These are phyloP conservation scores for Tortrix viridana DNA, from an alignment of 2,888 invertebrate species.

Conservation along the genomic window DNA sequence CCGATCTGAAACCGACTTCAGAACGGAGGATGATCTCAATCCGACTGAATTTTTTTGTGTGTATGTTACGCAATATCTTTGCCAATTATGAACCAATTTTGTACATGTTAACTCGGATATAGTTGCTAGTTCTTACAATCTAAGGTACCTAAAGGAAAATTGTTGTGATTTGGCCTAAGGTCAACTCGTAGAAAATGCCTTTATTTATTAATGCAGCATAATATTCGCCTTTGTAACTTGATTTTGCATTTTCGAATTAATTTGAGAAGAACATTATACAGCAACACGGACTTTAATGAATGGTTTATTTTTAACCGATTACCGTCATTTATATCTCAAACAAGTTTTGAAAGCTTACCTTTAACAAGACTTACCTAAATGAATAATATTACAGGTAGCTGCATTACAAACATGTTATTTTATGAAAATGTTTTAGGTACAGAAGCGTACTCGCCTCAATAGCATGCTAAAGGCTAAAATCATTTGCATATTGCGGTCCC, in stretches of 20 bases:
- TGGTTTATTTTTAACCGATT: neutral
- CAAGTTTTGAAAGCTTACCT: neutral
- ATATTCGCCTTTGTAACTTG: no score
- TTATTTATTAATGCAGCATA: no score
- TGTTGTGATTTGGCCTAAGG: no score
- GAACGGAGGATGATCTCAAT: no score
- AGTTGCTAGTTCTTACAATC: no score
- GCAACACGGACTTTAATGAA: neutral
- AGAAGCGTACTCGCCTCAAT: slow-evolving; percentile 50
- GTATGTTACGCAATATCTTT: no score
- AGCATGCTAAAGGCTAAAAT: slow-evolving; percentile 73
- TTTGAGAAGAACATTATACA: neutral
- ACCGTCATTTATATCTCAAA: slow-evolving; percentile 18
- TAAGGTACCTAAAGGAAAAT: no score
- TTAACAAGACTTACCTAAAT: slow-evolving; percentile 11
- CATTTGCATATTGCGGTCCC: slow-evolving; percentile 80
- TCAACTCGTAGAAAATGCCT: no score
- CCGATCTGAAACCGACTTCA: no score
- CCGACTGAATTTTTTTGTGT: no score
- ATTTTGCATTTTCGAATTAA: neutral
- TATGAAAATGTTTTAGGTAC: slow-evolving; percentile 50
- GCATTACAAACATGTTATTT: slow-evolving; percentile 45
- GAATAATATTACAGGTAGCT: slow-evolving; percentile 30
- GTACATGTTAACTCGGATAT: no score
- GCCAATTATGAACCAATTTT: no score